phyloP scores from a whole-genome alignment of 2,113 vertebrate species.

The Otis tarda region DNA sequence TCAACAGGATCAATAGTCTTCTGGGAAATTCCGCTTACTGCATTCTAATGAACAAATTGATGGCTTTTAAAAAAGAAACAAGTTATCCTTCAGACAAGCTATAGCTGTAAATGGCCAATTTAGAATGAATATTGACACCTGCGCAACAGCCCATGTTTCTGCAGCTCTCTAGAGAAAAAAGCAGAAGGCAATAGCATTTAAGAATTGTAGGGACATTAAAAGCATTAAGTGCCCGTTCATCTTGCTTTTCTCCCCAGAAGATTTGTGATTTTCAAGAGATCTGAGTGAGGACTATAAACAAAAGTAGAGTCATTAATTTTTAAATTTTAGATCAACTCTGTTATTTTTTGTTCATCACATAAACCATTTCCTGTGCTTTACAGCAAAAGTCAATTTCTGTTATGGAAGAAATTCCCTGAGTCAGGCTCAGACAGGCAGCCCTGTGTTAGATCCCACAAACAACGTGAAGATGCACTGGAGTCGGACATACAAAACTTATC shows the following conservation, averaged over 20 bases:
- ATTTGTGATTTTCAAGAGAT: neutral
- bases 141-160: neutral
- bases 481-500: neutral
- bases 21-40: neutral
- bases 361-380: neutral
- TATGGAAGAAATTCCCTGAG: neutral
- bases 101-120: neutral
- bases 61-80: neutral
- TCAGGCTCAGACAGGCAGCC: neutral
- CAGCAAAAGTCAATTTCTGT: neutral
- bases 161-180: neutral
- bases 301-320: neutral
- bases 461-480: neutral
- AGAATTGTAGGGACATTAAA: neutral
- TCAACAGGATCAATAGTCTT: neutral
- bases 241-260: neutral
- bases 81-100: neutral
- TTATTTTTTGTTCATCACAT: neutral
- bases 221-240: neutral
- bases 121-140: neutral
- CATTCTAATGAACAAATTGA: neutral
- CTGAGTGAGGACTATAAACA: neutral
- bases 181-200: neutral
- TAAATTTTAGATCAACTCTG: neutral
- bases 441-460: neutral